These are phyloP conservation scores for Nerophis lumbriciformis DNA, from an alignment of 2,113 vertebrate genomes.

Conservation along the genomic window DNA sequence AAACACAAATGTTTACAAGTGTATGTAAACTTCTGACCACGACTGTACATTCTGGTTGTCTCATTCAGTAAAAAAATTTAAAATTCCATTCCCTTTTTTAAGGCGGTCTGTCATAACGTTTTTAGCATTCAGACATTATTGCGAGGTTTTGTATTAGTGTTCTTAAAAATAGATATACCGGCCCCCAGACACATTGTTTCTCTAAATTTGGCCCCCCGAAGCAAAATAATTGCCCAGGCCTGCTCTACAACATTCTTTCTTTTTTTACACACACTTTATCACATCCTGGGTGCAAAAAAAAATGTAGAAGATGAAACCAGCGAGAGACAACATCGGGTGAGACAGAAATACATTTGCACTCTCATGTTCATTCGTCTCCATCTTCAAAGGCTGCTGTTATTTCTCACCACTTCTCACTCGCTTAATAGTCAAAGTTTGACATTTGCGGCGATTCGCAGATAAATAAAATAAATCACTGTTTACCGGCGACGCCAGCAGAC, in stretches of 20 bases:
- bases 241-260: slow-evolving; percentile 5
- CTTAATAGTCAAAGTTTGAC: slow-evolving; percentile 57
- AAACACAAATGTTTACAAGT: too few species aligned
- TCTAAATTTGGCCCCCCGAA: slow-evolving; percentile 12
- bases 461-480: slow-evolving; percentile 55
- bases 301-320: slow-evolving; percentile 3
- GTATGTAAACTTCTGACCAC: too few species aligned
- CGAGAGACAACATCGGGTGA: not conserved
- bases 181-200: too few species aligned
- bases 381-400: slow-evolving; percentile 27
- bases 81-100: too few species aligned
- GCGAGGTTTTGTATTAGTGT: too few species aligned
- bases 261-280: slow-evolving; percentile 1
- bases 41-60: too few species aligned
- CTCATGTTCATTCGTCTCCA: slow-evolving; percentile 17
- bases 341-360: slow-evolving; percentile 13
- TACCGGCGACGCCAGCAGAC: slow-evolving; percentile 50
- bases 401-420: slow-evolving; percentile 23
- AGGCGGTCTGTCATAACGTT: too few species aligned
- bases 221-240: not conserved
- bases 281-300: not conserved
- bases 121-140: too few species aligned
- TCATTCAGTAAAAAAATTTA: too few species aligned
- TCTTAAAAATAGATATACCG: too few species aligned
- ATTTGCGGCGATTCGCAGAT: slow-evolving; percentile 50